Conservation (phyloP, 2,113 vertebrate genomes). For the Monopterus albus region DNA sequence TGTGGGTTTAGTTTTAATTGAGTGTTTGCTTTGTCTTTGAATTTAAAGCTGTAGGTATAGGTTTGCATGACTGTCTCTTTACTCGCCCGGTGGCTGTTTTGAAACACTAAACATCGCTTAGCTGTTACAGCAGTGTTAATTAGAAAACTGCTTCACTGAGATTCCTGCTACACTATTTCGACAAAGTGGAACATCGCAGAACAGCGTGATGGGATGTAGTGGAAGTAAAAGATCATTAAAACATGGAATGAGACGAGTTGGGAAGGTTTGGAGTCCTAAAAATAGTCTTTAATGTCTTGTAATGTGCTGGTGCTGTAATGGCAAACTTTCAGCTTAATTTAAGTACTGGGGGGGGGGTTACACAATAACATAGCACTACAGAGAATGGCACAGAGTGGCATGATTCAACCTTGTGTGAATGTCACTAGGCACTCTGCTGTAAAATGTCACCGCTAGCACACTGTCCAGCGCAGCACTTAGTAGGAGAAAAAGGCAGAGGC, state of each 20-base stretch:
- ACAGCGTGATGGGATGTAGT: constrained; percentile 24
- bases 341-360: neutral
- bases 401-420: constrained; percentile 12
- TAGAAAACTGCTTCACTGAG: constrained; percentile 16
- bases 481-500: neutral
- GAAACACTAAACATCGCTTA: constrained; percentile 2
- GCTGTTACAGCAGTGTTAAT: constrained; percentile 51
- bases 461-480: neutral
- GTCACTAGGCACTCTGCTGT: neutral
- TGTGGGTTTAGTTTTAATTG: neutral
- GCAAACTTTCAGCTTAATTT: constrained; percentile 19
- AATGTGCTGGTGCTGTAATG: constrained; percentile 27
- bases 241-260: constrained; percentile 24
- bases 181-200: constrained; percentile 22
- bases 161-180: too few relatives aligned
- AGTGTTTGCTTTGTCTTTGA: constrained; percentile 10
- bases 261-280: constrained; percentile 32
- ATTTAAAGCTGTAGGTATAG: neutral
- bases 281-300: constrained; percentile 45
- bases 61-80: neutral
- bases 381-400: neutral
- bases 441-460: too few relatives aligned
- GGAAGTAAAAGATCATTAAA: constrained; percentile 26
- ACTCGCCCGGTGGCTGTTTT: constrained; percentile 35
- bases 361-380: constrained; percentile 6